Conservation (phyloP, 1,140 invertebrate species). For the Streblospio benedicti region DNA sequence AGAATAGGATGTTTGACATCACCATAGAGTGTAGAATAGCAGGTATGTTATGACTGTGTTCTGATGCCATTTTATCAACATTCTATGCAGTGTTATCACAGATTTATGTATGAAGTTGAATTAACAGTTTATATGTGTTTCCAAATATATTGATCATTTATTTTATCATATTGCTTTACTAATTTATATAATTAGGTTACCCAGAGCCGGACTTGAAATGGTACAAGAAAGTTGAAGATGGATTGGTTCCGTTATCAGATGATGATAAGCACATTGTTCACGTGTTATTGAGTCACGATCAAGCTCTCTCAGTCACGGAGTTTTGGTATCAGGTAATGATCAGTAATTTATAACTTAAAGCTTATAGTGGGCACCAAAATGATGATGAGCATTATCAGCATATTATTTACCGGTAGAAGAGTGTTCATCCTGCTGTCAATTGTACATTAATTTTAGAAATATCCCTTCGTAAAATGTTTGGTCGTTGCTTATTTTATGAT, state of each 20-base stretch:
- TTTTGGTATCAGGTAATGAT: conserved; percentile 32
- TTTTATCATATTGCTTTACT: background rate
- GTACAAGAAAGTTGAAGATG: conserved; percentile 17
- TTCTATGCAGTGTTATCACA: background rate
- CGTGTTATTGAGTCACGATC: conserved; percentile 29
- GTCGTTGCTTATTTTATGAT: no score
- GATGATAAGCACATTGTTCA: conserved; percentile 34
- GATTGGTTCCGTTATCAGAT: conserved; percentile 18
- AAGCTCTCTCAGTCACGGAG: conserved; percentile 26
- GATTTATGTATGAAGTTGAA: background rate
- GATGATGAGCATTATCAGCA: conserved; percentile 11
- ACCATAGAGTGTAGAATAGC: conserved; percentile 38
- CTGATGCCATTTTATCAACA: background rate
- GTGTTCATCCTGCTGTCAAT: no score
- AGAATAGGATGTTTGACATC: conserved; percentile 35
- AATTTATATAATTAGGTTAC: conserved; percentile 27
- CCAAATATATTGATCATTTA: background rate
- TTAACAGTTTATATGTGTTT: background rate
- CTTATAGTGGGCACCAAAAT: background rate
- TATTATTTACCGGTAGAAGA: no score
- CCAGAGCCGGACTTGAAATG: conserved; percentile 31
- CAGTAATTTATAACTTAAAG: background rate
- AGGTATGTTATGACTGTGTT: conserved; percentile 29
- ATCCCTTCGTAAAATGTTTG: no score
- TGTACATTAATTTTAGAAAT: no score